phyloP scores from a whole-genome alignment of 1,140 invertebrate genomes.

The Oncopodura yosiiana region DNA sequence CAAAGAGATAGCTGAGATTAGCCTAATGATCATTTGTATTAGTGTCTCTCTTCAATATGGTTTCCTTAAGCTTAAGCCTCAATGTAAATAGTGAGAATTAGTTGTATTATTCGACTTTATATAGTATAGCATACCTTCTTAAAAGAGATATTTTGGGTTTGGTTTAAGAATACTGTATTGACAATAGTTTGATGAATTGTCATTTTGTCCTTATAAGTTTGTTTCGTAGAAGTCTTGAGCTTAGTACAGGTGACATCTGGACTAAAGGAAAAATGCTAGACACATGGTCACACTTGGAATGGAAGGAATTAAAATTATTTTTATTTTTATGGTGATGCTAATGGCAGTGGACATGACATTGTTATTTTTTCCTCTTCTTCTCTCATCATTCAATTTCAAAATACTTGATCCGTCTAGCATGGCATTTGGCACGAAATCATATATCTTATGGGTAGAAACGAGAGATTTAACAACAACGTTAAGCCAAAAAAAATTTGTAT shows the following conservation, averaged over 20 bases:
- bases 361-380: too few species aligned
- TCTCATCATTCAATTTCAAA: too few species aligned
- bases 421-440: slow-evolving; percentile 15
- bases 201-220: slow-evolving; percentile 7
- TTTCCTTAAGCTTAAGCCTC: too few species aligned
- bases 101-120: neutral
- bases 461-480: too few species aligned
- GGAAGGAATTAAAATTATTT: neutral
- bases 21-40: slow-evolving; percentile 22
- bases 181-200: slow-evolving; percentile 18
- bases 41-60: slow-evolving; percentile 6
- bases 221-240: neutral
- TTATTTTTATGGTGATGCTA: neutral
- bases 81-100: neutral
- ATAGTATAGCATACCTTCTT: neutral
- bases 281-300: neutral
- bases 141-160: neutral
- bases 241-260: neutral
- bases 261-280: neutral
- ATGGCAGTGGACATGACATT: neutral
- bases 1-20: slow-evolving; percentile 9
- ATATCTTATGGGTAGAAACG: neutral
- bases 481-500: slow-evolving; percentile 19
- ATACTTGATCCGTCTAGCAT: slow-evolving; percentile 7
- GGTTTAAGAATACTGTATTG: slow-evolving; percentile 3